Conservation (phyloP, 2,888 invertebrate species). For the Torymus aiolomorphi region DNA sequence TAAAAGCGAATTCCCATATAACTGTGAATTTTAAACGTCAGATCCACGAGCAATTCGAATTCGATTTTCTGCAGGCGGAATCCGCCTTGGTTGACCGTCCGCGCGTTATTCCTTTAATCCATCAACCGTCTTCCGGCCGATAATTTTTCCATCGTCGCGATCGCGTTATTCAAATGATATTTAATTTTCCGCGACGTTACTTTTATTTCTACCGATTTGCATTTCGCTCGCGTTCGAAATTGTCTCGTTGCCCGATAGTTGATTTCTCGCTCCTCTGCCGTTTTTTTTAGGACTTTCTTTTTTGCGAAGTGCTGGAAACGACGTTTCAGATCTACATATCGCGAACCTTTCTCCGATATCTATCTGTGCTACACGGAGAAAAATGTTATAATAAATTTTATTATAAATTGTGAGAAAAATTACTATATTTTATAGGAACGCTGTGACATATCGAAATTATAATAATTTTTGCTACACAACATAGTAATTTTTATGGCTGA, state of each 20-base stretch:
- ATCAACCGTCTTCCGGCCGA: slow-evolving; percentile 62
- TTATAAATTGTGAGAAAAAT: too few species aligned
- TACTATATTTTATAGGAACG: too few species aligned
- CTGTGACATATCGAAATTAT: too few species aligned
- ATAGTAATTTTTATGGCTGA: too few species aligned
- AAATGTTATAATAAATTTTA: too few species aligned
- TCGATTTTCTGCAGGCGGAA: neutral
- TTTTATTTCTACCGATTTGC: slow-evolving; percentile 72
- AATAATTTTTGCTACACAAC: too few species aligned
- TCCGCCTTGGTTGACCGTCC: neutral
- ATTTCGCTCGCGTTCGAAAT: slow-evolving; percentile 71
- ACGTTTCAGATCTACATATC: slow-evolving; percentile 70
- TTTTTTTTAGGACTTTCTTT: too few species aligned
- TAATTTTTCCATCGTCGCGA: slow-evolving; percentile 69
- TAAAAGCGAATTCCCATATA: neutral
- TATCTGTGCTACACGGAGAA: too few species aligned
- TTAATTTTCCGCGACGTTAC: slow-evolving; percentile 74
- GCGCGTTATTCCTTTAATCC: slow-evolving; percentile 69
- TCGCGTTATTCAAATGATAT: slow-evolving; percentile 72
- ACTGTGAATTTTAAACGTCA: slow-evolving; percentile 35
- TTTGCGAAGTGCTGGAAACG: too few species aligned
- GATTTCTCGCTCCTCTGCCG: neutral
- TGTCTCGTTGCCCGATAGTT: slow-evolving; percentile 56
- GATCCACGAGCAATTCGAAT: slow-evolving; percentile 33
- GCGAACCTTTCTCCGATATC: slow-evolving; percentile 66